Base-by-base conservation (phyloP, 2,797 vertebrate genomes). In the Tangara arthus region DNA sequence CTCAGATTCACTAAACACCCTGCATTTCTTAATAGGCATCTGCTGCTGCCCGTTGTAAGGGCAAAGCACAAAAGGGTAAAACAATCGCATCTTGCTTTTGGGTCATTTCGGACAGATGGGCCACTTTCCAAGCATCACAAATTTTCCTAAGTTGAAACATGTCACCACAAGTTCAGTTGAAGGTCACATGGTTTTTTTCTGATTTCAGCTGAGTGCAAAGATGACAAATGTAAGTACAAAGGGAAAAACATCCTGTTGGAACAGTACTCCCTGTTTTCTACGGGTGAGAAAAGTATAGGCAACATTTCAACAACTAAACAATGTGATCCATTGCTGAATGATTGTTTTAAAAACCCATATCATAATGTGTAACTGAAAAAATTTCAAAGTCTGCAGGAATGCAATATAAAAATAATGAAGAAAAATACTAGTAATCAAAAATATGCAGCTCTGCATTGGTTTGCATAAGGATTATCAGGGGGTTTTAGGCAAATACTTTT, bases 231-330 rank as follows among this genome's bases (percentile, higher is more conserved):
- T 49, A 89, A 89, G 65, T 73, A 95, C 69, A 93, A 90, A 95
- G 85, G 70, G 52, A 39, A 96, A 93, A 95, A 90, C 87, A 85
- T 95, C 94, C 94, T 94, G 93, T 89, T 95, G 89, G 87, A 96
- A 95, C 82, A 96, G 89, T 49, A 85, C 85, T 95, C 90, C 68
- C 73, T 93, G 89, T 95, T 95, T 97, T 92, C 59, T 77, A 57
- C 0, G 9, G 30, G 75, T 73, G 57, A 93, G 56, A 91, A 84
- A 87, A 89, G 52, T 66, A 75, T 79, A 84, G 86, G 53, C 16
- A 8, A 72, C 50, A 46, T 95, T 93, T 95, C 47, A 71, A 49
- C 82, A 93, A 88, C 69, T 89, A 90, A 96, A 93, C 75, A 93
- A 87, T 46, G 52, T 22, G 37, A 92, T 88, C 73, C 42, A 10